phyloP scores from a whole-genome alignment of 30 jellyfish, hydroid and myxozoan species.

The Hydractinia echinata region DNA sequence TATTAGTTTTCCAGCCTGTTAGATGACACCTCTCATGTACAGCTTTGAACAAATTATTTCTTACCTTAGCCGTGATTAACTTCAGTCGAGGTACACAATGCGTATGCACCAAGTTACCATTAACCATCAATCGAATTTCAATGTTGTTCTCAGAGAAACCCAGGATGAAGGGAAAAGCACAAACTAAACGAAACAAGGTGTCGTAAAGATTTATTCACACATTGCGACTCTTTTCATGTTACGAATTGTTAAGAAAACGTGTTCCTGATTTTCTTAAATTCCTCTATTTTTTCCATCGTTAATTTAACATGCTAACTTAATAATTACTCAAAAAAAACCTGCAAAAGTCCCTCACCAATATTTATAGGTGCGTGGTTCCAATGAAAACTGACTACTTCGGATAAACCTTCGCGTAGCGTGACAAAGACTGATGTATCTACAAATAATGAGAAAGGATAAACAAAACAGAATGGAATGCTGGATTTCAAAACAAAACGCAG shows the following conservation, averaged over 20 bases:
- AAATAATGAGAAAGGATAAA: neutral
- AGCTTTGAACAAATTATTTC: neutral
- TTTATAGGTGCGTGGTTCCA: slow-evolving; percentile 92
- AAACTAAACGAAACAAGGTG: slow-evolving; percentile 43
- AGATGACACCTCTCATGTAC: too few relatives aligned
- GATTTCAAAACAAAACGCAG: too few relatives aligned
- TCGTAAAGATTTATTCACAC: neutral
- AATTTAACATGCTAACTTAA: neutral
- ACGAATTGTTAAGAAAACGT: too few relatives aligned
- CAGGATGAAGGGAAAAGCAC: slow-evolving; percentile 94
- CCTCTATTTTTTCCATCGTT: too few relatives aligned
- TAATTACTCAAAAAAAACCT: neutral
- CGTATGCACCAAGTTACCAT: slow-evolving; percentile 93
- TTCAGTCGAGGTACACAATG: slow-evolving; percentile 62
- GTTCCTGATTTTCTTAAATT: too few relatives aligned
- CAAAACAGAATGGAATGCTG: neutral
- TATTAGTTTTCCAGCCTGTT: too few relatives aligned
- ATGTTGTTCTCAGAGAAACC: slow-evolving; percentile 89
- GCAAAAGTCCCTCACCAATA: slow-evolving; percentile 52
- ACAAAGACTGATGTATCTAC: slow-evolving; percentile 82
- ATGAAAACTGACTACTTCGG: slow-evolving; percentile 51
- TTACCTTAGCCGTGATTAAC: slow-evolving; percentile 91
- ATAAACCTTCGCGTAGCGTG: slow-evolving; percentile 39
- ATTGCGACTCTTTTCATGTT: too few relatives aligned
- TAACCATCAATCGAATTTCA: slow-evolving; percentile 89